A percentile compares a stretch with the other conserved stretches of the same genome.
Conservation (phyloP, 1,140 invertebrate species). For the Orussus abietinus region DNA sequence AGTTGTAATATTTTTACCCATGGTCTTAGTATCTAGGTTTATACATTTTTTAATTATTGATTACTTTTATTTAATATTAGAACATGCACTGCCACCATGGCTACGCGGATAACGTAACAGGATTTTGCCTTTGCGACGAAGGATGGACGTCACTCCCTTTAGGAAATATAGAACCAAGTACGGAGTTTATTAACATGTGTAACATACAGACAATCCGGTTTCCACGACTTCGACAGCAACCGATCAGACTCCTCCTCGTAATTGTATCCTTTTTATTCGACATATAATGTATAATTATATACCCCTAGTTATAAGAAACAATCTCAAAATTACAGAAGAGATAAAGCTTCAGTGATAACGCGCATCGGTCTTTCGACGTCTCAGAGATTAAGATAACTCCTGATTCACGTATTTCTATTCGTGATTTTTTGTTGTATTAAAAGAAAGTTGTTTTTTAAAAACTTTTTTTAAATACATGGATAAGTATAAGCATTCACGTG, state of each 20-base stretch:
- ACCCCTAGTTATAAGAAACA: too few relatives aligned
- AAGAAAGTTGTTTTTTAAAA: too few relatives aligned
- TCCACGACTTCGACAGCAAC: conserved; percentile 9
- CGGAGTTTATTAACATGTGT: conserved; percentile 20
- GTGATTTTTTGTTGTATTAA: too few relatives aligned
- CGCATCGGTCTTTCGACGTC: too few relatives aligned
- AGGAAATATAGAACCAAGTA: conserved; percentile 16
- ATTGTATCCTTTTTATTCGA: conserved; percentile 26
- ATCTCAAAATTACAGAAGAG: too few relatives aligned
- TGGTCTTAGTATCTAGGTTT: neutral
- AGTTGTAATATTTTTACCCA: too few relatives aligned
- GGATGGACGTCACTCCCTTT: conserved; percentile 26
- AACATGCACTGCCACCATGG: conserved; percentile 27
- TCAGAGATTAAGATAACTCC: too few relatives aligned
- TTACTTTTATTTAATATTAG: conserved; percentile 12
- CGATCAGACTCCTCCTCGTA: conserved; percentile 10
- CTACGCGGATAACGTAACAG: conserved; percentile 16
- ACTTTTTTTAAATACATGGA: too few relatives aligned
- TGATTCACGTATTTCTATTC: too few relatives aligned
- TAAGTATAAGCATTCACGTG: too few relatives aligned
- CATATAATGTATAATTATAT: too few relatives aligned
- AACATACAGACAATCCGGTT: conserved; percentile 15
- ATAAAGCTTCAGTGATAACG: too few relatives aligned
- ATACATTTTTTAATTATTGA: neutral
- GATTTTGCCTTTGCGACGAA: conserved; percentile 23